phyloP scores from a whole-genome alignment of 1,140 invertebrate species.

The Conus ventricosus region DNA sequence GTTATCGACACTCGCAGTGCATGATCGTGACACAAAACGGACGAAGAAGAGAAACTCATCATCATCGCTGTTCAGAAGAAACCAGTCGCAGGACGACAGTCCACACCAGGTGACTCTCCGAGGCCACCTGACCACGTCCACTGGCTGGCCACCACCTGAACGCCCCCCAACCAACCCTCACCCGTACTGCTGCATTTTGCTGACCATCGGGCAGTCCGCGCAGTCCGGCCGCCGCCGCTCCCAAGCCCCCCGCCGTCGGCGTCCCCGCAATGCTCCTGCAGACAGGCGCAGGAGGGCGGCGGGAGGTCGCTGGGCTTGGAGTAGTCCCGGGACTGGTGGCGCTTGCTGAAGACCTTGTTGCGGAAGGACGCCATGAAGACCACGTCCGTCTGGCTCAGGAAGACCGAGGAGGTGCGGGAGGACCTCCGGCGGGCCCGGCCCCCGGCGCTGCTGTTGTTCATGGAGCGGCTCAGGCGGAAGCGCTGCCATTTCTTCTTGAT shows the following conservation, averaged over 20 bases:
- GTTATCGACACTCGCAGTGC: no score
- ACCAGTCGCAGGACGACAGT: no score
- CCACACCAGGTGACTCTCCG: no score
- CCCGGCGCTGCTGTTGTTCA: conserved; percentile 35
- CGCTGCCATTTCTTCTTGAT: conserved; percentile 67
- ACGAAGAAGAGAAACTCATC: no score
- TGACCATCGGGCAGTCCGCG: background rate
- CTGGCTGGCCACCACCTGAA: no score
- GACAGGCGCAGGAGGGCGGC: background rate
- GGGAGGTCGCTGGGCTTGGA: background rate
- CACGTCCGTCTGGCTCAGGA: conserved; percentile 63
- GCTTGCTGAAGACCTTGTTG: conserved; percentile 38
- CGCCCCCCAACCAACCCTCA: no score
- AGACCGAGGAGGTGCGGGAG: conserved; percentile 62
- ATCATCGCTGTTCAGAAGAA: no score
- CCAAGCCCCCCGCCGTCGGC: background rate
- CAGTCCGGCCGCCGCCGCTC: background rate
- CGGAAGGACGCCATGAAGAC: conserved; percentile 38
- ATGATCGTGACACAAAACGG: no score
- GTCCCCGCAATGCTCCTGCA: conserved; percentile 15
- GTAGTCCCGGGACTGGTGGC: conserved; percentile 29
- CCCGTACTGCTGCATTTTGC: background rate
- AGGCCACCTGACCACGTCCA: no score
- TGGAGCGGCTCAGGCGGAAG: conserved; percentile 55
- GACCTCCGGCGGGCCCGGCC: conserved; percentile 42